Percentiles rank a stretch among this genome's conserved stretches.
Conservation (phyloP, 2,113 vertebrate species). For the Gymnogyps californianus region DNA sequence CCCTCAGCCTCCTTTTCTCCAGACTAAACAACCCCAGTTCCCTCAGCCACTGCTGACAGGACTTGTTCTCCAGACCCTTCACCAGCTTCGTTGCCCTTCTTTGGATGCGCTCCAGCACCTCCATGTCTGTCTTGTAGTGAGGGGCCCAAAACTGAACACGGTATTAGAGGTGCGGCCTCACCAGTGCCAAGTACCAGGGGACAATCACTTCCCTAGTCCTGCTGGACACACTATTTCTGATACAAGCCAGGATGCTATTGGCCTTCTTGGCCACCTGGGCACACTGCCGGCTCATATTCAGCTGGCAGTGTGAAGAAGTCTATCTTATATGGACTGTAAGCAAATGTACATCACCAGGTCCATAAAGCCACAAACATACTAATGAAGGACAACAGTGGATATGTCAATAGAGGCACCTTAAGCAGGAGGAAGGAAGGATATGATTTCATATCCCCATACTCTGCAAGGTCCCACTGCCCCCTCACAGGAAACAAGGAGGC, state of each 20-base stretch:
- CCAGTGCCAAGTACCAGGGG: fast-evolving
- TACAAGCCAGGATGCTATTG: background rate
- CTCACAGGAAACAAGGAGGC: background rate
- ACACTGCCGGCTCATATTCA: background rate
- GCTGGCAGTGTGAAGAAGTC: background rate
- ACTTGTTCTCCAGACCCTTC: background rate
- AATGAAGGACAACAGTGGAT: background rate
- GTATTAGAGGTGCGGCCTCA: fast-evolving
- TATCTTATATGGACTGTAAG: background rate
- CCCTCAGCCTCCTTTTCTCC: background rate
- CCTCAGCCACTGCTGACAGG: fast-evolving
- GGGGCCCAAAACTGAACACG: background rate
- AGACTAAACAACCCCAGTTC: background rate
- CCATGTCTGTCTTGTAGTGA: background rate
- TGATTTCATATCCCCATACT: background rate
- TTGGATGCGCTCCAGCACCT: background rate
- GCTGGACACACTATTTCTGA: background rate
- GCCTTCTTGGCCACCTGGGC: background rate
- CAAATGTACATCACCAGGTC: background rate
- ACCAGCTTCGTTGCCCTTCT: background rate
- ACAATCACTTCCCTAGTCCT: fast-evolving
- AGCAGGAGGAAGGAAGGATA: background rate
- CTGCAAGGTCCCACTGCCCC: background rate
- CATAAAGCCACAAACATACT: background rate
- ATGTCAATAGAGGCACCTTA: background rate